phyloP scores from a whole-genome alignment of 2,113 vertebrate species.

The Ammodytes marinus region DNA sequence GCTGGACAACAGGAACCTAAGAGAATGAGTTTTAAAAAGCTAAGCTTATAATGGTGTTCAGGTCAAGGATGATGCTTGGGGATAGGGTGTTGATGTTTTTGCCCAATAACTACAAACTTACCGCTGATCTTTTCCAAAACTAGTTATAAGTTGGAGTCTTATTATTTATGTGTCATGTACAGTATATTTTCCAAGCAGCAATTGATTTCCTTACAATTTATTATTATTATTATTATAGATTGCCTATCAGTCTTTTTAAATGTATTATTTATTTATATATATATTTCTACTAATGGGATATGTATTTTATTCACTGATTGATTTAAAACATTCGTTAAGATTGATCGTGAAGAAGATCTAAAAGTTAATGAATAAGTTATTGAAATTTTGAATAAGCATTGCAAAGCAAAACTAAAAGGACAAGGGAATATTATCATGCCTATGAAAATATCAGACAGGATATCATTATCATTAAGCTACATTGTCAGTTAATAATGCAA shows the following conservation, averaged over 20 bases:
- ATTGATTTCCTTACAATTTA: background rate
- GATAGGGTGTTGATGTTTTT: background rate
- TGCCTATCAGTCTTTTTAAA: too few relatives aligned
- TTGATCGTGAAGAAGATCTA: too few relatives aligned
- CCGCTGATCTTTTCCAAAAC: background rate
- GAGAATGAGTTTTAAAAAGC: constrained; percentile 1
- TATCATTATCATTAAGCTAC: background rate
- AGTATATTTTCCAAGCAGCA: background rate
- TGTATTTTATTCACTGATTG: too few relatives aligned
- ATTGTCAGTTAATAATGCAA: background rate
- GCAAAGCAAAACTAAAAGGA: background rate
- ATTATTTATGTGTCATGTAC: too few relatives aligned
- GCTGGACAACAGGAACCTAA: constrained; percentile 92
- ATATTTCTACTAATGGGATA: too few relatives aligned
- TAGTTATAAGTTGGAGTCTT: background rate
- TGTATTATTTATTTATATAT: too few relatives aligned
- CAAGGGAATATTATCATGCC: too few relatives aligned
- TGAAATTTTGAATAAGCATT: background rate
- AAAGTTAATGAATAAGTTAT: too few relatives aligned
- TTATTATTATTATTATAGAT: background rate
- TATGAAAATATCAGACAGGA: too few relatives aligned
- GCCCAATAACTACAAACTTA: background rate
- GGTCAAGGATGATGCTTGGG: background rate
- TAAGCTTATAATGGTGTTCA: background rate
- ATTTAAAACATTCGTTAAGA: too few relatives aligned